A percentile compares a stretch with the other conserved stretches of the same genome.
These are phyloP conservation scores for Chelon labrosus DNA, from an alignment of 2,797 vertebrate genomes.

Conservation along the genomic window DNA sequence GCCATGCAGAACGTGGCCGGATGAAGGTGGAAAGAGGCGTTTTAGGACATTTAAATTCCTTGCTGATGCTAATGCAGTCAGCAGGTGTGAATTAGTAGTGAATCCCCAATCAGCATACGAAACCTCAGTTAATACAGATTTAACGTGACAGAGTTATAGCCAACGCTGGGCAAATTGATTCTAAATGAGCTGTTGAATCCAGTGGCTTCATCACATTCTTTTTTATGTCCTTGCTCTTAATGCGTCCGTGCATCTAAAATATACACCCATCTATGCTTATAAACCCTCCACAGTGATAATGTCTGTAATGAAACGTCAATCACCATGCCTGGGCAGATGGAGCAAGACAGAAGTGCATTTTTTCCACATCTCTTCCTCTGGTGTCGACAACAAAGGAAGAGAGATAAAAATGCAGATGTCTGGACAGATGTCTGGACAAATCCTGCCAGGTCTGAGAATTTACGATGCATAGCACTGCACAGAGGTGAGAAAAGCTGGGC, in stretches of 20 bases:
- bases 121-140: neutral
- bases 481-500: constrained; percentile 9
- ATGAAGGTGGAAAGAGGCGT: neutral
- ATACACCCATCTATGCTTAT: neutral
- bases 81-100: constrained; percentile 1
- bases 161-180: neutral
- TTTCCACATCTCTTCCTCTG: constrained; percentile 13
- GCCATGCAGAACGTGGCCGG: neutral
- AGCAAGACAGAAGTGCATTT: neutral
- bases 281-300: neutral
- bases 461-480: neutral
- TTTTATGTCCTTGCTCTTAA: neutral
- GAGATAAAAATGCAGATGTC: constrained; percentile 37
- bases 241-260: constrained; percentile 8
- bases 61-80: neutral
- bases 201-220: neutral
- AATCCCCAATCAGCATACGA: constrained; percentile 4
- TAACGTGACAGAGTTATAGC: neutral
- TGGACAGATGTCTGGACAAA: constrained; percentile 30
- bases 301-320: constrained; percentile 17
- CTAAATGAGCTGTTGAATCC: constrained; percentile 8
- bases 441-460: constrained; percentile 13
- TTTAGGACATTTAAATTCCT: constrained; percentile 21
- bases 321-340: neutral
- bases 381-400: neutral